These are phyloP conservation scores for Pampus argenteus DNA, from an alignment of 2,797 vertebrate genomes.

Conservation along the genomic window DNA sequence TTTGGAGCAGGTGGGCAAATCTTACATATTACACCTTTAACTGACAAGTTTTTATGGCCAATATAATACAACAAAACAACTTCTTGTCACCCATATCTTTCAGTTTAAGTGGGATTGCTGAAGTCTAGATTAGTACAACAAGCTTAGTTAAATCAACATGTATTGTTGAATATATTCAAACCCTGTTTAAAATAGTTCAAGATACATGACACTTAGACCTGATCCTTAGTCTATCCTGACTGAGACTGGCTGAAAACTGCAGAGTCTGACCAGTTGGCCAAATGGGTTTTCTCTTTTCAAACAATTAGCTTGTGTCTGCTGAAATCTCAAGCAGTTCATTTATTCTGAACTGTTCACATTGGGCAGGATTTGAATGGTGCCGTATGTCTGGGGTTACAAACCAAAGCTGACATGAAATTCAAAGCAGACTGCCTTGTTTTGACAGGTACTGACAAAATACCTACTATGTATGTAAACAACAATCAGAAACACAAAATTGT, in stretches of 20 bases:
- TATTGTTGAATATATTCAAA: constrained; percentile 17
- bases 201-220: not conserved
- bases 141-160: constrained; percentile 3
- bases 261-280: constrained; percentile 23
- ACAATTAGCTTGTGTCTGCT: constrained; percentile 38
- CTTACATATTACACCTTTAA: too few relatives aligned
- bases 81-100: constrained; percentile 15
- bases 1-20: too few relatives aligned
- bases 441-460: too few relatives aligned
- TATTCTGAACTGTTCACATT: constrained; percentile 27
- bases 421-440: too few relatives aligned
- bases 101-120: constrained; percentile 18
- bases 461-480: too few relatives aligned
- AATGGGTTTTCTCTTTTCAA: constrained; percentile 2
- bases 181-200: constrained; percentile 4
- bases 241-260: constrained; percentile 25
- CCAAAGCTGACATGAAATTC: not conserved
- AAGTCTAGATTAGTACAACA: not conserved
- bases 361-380: constrained; percentile 11
- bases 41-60: constrained; percentile 11
- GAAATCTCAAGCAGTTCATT: constrained; percentile 22
- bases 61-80: constrained; percentile 12
- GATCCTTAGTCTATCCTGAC: constrained; percentile 28
- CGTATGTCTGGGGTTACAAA: not conserved
- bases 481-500: not conserved